phyloP scores from a whole-genome alignment of 2,888 invertebrate species.

The Himalopsyche kuldschensis region DNA sequence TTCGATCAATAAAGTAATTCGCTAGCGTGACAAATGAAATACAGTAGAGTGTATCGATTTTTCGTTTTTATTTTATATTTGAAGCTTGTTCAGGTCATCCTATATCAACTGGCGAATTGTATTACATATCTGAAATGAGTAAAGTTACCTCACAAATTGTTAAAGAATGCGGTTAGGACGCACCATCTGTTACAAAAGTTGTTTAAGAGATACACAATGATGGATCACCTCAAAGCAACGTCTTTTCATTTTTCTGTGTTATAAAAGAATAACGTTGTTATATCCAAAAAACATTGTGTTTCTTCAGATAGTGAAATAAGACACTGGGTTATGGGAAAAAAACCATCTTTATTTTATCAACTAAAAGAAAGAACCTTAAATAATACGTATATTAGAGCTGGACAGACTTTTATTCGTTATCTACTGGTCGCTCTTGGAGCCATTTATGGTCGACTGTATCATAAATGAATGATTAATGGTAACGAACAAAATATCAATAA shows the following conservation, averaged over 20 bases:
- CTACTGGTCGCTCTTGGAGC: no score
- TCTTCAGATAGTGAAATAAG: not conserved
- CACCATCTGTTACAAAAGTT: not conserved
- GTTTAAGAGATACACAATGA: not conserved
- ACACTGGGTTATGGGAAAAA: not conserved
- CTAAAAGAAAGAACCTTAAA: no score
- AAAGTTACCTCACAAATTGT: not conserved
- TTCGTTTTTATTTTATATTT: not conserved
- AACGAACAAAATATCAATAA: no score
- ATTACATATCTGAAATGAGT: not conserved
- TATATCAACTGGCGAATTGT: not conserved
- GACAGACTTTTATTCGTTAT: no score
- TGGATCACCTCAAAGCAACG: not conserved
- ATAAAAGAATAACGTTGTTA: not conserved
- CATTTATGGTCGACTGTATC: no score
- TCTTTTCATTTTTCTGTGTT: not conserved
- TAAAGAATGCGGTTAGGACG: not conserved
- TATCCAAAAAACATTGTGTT: not conserved
- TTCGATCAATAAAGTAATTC: not conserved
- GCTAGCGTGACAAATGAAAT: not conserved
- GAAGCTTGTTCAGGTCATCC: not conserved
- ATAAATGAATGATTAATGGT: no score
- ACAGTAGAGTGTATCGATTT: not conserved
- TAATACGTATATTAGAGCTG: no score
- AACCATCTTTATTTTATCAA: no score